Percentiles rank a stretch among this genome's conserved stretches.
phyloP scores from a whole-genome alignment of 2,113 vertebrate genomes.

The Leptosomus discolor region DNA sequence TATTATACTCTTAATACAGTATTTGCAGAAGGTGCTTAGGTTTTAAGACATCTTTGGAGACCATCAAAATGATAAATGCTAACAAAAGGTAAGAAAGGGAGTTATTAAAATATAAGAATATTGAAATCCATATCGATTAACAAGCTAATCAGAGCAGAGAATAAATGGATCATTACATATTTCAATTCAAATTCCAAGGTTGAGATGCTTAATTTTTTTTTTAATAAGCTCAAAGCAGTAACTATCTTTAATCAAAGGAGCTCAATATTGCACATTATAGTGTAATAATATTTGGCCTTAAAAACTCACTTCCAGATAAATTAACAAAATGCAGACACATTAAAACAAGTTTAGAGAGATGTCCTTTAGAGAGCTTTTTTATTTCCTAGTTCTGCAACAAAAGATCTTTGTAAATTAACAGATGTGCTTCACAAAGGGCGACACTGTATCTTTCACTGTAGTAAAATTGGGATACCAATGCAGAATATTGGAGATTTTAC shows the following conservation, averaged over 20 bases:
- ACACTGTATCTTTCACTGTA: not conserved
- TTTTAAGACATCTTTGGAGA: not conserved
- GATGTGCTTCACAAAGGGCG: not conserved
- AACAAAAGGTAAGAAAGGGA: not conserved
- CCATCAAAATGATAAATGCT: constrained; percentile 33
- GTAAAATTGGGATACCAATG: not conserved
- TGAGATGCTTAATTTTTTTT: constrained; percentile 23
- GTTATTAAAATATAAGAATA: constrained; percentile 36
- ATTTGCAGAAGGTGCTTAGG: not conserved
- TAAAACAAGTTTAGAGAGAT: not conserved
- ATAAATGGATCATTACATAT: constrained; percentile 30
- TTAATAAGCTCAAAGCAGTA: constrained; percentile 28
- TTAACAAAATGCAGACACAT: not conserved
- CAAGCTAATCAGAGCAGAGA: constrained; percentile 8
- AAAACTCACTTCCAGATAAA: constrained; percentile 34
- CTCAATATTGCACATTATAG: not conserved
- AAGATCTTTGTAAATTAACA: not conserved
- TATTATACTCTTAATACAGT: constrained; percentile 1
- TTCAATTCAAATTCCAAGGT: constrained; percentile 30
- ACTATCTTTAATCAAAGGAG: constrained; percentile 20
- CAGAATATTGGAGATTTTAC: not conserved
- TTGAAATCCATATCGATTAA: constrained; percentile 3
- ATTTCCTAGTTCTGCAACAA: not conserved
- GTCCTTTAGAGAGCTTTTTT: not conserved
- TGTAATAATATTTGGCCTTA: constrained; percentile 25